Base-by-base conservation (phyloP, 1,140 invertebrate species). In the Camponotus pennsylvanicus region DNA sequence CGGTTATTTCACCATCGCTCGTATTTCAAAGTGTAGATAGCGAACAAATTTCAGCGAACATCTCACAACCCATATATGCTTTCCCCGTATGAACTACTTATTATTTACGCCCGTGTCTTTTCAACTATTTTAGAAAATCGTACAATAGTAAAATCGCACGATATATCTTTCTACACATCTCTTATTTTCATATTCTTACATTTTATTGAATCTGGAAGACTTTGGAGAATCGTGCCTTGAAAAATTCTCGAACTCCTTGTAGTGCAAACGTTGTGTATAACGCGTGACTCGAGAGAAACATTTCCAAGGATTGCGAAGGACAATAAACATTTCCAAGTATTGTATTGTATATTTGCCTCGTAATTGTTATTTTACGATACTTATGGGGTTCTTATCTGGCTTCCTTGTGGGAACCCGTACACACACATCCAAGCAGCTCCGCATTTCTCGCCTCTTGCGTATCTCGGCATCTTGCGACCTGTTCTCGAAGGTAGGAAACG, bases 361-460 rank as follows among this genome's bases (percentile, higher is more conserved):
- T 83, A 76, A 69, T 82, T 45, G 82, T 59, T 86, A 86, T 37
- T 86, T 55, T 15, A 21, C 77, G 45, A 69, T 86, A 86, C 67
- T 86, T 86, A 64, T 40, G 45, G 8, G 55, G 15, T 63, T 86
- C 34, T 83, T 70, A 59, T 63, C 64, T 13, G 40, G 55, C 37
- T 61, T 59, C 27, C 13, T 27, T 61, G 34, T 32, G 34, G 66
- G 18, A n/a, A n/a, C 64, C 32, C 13, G 15, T 9, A 6, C 71
- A 32, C 18, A 8, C 42, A 32, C 49, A 49, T 18, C 37, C 49
- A 49, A 45, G 0, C 59, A n/a, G 34, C 59, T 79, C 32, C 49
- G 78, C 45, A 45, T 63, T 64, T 49, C 70, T 42, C 37, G 79
- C 0, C 15, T 5, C 1, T 27, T 27, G 27, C 15, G 32, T 63